Conservation (phyloP, 92 coral and sea anemone genomes). For the Virgularia gustaviana region DNA sequence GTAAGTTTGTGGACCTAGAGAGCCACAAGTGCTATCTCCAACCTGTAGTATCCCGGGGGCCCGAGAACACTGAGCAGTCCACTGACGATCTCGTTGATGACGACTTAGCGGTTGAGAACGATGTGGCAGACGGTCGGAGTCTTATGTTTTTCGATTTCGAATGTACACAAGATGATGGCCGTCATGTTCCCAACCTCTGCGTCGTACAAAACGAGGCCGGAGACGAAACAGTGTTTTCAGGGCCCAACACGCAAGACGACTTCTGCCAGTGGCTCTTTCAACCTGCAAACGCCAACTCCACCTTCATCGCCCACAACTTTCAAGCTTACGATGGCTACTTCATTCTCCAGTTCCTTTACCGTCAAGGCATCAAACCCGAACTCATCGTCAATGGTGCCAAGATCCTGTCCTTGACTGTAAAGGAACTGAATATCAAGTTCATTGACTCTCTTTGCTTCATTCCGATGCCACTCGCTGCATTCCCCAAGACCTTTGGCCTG, state of each 20-base stretch:
- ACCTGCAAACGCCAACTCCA: neutral
- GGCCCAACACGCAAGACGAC: constrained; percentile 20
- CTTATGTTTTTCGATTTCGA: constrained; percentile 51
- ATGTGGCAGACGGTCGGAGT: neutral
- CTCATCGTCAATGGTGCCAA: constrained; percentile 30
- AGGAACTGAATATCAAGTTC: constrained; percentile 41
- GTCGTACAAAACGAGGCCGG: constrained; percentile 47
- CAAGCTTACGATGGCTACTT: neutral
- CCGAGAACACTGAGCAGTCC: too few species aligned
- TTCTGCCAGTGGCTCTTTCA: constrained; percentile 54
- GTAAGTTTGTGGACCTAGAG: constrained; percentile 14
- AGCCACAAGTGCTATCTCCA: constrained; percentile 25
- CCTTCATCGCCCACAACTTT: constrained; percentile 44
- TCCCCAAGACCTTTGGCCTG: constrained; percentile 58
- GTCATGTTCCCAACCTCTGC: constrained; percentile 43
- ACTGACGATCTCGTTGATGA: constrained; percentile 25
- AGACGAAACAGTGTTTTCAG: constrained; percentile 41
- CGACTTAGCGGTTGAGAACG: constrained; percentile 1
- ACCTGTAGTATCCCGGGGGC: constrained; percentile 30
- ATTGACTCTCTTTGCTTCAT: constrained; percentile 44
- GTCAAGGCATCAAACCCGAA: constrained; percentile 1
- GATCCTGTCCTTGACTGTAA: constrained; percentile 22
- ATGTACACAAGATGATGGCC: constrained; percentile 48
- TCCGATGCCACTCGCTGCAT: constrained; percentile 36
- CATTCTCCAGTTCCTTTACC: constrained; percentile 31